Base-by-base conservation (phyloP, 2,888 invertebrate species). In the Fissipunctia ypsillon region DNA sequence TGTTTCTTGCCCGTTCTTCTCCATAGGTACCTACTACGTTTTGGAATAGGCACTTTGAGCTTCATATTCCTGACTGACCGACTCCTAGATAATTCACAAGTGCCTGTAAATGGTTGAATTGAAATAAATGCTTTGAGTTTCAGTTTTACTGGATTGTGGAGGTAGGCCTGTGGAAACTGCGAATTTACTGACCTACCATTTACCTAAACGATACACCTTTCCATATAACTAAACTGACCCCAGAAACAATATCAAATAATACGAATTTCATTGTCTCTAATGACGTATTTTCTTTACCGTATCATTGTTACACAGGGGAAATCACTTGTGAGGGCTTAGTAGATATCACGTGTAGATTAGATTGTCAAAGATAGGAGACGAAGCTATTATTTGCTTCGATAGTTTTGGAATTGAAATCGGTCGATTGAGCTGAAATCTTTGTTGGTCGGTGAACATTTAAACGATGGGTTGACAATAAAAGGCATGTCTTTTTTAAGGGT, bases 271-370 rank as follows among this genome's bases (percentile, higher is more conserved):
- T 78, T 68, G 28, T 7, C 2, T 65, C 31, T 48, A 71, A 41
- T 76, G 63, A 83, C 50, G 56, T 80, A 73, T 69, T 76, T 80
- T 69, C 78, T 81, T 82, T 72, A 59, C 81, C 63, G 71, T 77
- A 68, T 81, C 68, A 69, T 50, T 56, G 57, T 76, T 35, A 78
- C 88, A 76, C 85, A 70, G 48, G 86, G 85, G 86, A 88, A 88
- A 88, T 89, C 86, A 84, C 69, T 64, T 80, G 59, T 64, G 38
- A 65, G 64, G 65, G 64, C 70, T 78, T 73, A 75, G 78, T 71
- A 52, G 28, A 25, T 35, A 72, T 78, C 71, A 84, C 71, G 64
- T 70, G 60, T 72, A 84, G 67, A 74, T 81, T 80, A 79, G 25
- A 70, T 77, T 79, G 59, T 76, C 82, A 84, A 82, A 83, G 73